phyloP scores from a whole-genome alignment of 2,888 invertebrate species.

The Melanophora roralis region DNA sequence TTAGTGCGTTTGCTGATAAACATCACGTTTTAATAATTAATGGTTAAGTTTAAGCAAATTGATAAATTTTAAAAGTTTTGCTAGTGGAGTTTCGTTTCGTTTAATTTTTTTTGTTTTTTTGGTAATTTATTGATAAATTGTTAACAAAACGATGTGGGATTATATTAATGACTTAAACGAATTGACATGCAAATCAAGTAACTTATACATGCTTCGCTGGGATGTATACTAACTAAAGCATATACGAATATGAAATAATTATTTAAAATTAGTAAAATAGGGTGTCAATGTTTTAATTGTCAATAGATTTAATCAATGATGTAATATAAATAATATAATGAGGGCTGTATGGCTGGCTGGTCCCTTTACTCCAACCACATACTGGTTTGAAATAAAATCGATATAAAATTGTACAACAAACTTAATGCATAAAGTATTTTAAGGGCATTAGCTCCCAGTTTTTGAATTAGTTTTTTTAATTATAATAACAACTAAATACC shows the following conservation, averaged over 20 bases:
- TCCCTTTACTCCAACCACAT: too few relatives aligned
- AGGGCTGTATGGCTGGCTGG: too few relatives aligned
- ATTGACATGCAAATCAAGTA: slow-evolving; percentile 44
- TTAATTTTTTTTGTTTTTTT: neutral
- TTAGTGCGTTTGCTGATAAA: neutral
- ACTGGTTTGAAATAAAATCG: too few relatives aligned
- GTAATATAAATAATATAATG: too few relatives aligned
- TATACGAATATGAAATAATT: slow-evolving; percentile 27
- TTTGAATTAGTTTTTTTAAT: too few relatives aligned
- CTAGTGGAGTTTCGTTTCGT: neutral
- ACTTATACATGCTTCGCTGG: neutral
- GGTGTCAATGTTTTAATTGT: slow-evolving; percentile 24
- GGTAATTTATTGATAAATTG: slow-evolving; percentile 11
- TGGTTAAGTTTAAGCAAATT: slow-evolving; percentile 24
- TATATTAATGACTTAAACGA: slow-evolving; percentile 40
- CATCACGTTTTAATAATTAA: slow-evolving; percentile 59
- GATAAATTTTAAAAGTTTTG: slow-evolving; percentile 36
- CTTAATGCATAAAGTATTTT: too few relatives aligned
- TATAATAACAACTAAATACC: too few relatives aligned
- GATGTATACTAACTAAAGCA: neutral
- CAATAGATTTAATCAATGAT: too few relatives aligned
- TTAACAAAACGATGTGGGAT: slow-evolving; percentile 45
- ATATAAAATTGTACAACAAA: too few relatives aligned
- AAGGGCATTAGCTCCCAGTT: too few relatives aligned
- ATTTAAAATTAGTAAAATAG: slow-evolving; percentile 20